Conservation (phyloP, 2,797 vertebrate genomes). For the Takifugu rubripes region DNA sequence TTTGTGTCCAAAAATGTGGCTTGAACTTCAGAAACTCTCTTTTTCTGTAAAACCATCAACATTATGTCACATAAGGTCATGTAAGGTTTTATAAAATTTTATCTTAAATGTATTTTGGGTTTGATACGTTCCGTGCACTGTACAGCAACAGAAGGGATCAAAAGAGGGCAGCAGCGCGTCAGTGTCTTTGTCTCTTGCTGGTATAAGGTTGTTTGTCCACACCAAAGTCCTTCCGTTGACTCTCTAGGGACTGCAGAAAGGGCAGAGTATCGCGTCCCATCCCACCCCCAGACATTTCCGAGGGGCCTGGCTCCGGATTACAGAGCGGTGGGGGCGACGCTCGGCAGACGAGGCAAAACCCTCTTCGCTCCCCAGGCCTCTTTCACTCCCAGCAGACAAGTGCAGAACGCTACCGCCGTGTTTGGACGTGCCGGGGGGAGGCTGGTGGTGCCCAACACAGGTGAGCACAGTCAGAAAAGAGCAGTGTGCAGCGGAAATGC, state of each 20-base stretch:
- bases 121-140: neutral
- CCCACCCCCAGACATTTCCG: conserved; percentile 85
- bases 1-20: no score
- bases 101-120: neutral
- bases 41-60: no score
- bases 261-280: conserved; percentile 82
- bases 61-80: no score
- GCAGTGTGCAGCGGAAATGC: neutral
- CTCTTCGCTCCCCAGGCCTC: conserved; percentile 72
- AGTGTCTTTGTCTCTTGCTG: neutral
- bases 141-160: neutral
- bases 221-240: conserved; percentile 76
- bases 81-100: no score
- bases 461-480: conserved; percentile 58
- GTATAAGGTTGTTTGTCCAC: conserved; percentile 2
- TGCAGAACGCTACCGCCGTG: conserved; percentile 80
- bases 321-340: conserved; percentile 70
- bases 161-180: neutral
- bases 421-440: conserved; percentile 89
- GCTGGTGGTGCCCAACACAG: conserved; percentile 89
- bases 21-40: no score
- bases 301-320: conserved; percentile 80
- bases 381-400: conserved; percentile 68
- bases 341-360: conserved; percentile 74
- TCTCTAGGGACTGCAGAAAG: conserved; percentile 82